Evolutionary conservation across 64 coral and sea anemone genomes (phyloP).

Genomic region (Stichodactyla mertensii): DNA sequence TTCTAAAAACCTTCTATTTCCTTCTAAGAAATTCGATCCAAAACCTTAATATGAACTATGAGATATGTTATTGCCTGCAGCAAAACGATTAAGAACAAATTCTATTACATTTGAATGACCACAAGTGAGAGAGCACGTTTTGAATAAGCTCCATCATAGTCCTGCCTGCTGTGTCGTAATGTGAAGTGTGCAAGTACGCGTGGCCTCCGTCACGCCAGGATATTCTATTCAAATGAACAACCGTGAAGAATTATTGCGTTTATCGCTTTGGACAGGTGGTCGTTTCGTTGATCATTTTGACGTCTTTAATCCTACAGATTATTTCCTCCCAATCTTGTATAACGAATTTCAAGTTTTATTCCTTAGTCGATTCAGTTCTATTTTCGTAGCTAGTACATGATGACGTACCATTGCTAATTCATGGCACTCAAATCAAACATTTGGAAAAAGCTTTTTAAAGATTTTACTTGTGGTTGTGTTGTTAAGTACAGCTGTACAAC

Average conservation of each 20-base stretch:
- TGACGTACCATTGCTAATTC: no score
- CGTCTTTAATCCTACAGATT: not conserved
- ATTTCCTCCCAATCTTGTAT: not conserved
- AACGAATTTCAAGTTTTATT: not conserved
- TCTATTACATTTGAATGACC: not conserved
- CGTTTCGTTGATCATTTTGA: not conserved
- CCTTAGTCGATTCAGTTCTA: no score
- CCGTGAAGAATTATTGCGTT: not conserved
- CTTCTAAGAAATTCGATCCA: no score
- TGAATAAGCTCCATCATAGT: not conserved
- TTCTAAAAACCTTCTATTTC: no score
- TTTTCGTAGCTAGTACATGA: no score
- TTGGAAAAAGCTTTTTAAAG: not conserved
- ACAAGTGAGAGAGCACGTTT: not conserved
- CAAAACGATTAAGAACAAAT: not conserved
- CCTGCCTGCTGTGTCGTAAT: not conserved
- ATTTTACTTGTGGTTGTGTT: not conserved
- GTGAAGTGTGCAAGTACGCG: constrained; percentile 3
- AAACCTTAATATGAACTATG: no score
- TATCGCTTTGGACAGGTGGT: not conserved
- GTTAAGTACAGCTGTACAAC: constrained; percentile 2
- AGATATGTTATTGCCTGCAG: no score
- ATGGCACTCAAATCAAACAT: not conserved
- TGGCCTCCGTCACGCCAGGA: constrained; percentile 3
- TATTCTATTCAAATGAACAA: constrained; percentile 20